Percentiles rank a stretch among this genome's conserved stretches.
Conservation (phyloP, 2,797 vertebrate species). For the Tachyglossus aculeatus region DNA sequence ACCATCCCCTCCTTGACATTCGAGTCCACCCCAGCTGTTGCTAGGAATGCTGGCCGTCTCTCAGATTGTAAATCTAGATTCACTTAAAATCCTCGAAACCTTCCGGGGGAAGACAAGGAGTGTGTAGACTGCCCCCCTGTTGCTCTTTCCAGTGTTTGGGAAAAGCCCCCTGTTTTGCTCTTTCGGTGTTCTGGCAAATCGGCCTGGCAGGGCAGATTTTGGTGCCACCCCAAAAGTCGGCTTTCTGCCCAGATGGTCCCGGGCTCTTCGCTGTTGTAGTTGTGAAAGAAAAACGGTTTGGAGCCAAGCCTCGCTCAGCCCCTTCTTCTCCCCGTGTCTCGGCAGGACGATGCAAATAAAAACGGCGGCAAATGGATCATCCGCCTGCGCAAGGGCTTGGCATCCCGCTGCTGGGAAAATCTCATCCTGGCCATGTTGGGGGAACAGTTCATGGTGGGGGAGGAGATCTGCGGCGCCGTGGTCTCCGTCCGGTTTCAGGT, state of each 20-base stretch:
- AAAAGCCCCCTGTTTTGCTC: too few species aligned
- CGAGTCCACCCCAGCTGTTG: neutral
- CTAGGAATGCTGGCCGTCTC: neutral
- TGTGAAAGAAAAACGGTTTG: neutral
- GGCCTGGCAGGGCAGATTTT: neutral
- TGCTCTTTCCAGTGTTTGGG: too few species aligned
- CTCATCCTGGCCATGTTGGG: constrained; percentile 96
- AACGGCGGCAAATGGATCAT: constrained; percentile 86
- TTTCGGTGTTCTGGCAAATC: neutral
- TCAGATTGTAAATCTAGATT: too few species aligned
- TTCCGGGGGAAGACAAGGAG: too few species aligned
- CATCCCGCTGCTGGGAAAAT: constrained; percentile 98
- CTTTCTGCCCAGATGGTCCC: neutral
- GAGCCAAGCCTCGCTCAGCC: neutral
- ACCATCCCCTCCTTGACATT: too few species aligned
- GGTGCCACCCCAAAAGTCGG: neutral
- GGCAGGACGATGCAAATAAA: constrained; percentile 83
- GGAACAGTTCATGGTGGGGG: constrained; percentile 99
- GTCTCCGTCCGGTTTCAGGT: constrained; percentile 96
- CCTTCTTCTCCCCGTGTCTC: too few species aligned
- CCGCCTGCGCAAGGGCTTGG: constrained; percentile 89
- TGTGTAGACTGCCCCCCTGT: too few species aligned
- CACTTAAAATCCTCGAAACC: too few species aligned
- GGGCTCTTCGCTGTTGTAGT: neutral
- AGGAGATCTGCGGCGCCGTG: constrained; percentile 97